Percentiles rank a stretch among this genome's conserved stretches.
Evolutionary conservation across 2,113 vertebrate species (phyloP).

Genomic region (Falcunculus frontatus): DNA sequence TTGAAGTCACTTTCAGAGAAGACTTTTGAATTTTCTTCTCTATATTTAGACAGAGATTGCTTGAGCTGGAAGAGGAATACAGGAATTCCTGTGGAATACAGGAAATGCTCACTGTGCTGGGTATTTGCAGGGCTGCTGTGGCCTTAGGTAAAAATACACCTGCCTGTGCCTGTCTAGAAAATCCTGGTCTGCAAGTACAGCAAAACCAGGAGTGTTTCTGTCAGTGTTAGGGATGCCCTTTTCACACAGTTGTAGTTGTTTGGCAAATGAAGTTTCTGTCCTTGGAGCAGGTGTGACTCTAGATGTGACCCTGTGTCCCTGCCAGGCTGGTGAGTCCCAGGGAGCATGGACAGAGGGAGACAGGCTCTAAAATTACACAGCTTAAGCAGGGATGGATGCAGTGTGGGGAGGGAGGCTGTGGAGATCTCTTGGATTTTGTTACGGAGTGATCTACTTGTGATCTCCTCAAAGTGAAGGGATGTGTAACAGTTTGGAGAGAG

Average conservation of each 20-base stretch:
- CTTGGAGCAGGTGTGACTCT: not conserved
- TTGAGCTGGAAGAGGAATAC: not conserved
- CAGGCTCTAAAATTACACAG: not conserved
- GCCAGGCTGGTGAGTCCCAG: not conserved
- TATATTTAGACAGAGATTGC: not conserved
- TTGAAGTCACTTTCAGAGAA: not conserved
- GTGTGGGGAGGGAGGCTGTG: not conserved
- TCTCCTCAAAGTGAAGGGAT: not conserved
- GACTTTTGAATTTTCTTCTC: not conserved
- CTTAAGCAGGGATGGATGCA: not conserved
- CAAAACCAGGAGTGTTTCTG: not conserved
- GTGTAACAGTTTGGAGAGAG: not conserved
- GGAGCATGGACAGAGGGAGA: not conserved
- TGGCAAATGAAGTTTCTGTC: not conserved
- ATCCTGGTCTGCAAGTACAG: not conserved
- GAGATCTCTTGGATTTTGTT: fast-evolving
- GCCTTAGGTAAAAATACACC: not conserved
- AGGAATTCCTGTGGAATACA: not conserved
- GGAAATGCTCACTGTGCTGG: not conserved
- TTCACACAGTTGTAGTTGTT: not conserved
- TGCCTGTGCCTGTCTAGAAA: not conserved
- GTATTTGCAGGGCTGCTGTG: not conserved
- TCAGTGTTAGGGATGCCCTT: not conserved
- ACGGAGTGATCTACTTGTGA: not conserved
- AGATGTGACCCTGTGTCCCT: fast-evolving